phyloP scores from a whole-genome alignment of 1,140 invertebrate genomes.

The Euwallacea similis region DNA sequence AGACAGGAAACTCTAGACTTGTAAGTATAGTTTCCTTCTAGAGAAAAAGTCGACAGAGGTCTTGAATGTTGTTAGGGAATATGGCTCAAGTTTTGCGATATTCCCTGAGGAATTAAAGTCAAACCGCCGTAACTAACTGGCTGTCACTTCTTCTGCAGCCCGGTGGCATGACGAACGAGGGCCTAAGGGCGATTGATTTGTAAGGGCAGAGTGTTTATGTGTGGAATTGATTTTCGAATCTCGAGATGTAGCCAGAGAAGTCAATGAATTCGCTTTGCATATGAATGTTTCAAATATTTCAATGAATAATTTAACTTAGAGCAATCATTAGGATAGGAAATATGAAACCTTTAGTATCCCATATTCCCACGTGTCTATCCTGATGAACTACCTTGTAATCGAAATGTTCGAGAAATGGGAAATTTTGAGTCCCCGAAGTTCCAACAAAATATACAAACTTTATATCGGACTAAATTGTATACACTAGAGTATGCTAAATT shows the following conservation, averaged over 20 bases:
- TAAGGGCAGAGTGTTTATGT: conserved; percentile 18
- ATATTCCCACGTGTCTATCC: too few species aligned
- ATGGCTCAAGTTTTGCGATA: conserved; percentile 31
- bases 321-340: too few species aligned
- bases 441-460: too few species aligned
- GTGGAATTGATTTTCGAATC: conserved; percentile 26
- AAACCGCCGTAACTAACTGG: conserved; percentile 43
- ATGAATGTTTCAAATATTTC: too few species aligned
- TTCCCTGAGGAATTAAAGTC: conserved; percentile 35
- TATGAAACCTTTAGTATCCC: too few species aligned
- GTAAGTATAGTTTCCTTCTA: conserved; percentile 9
- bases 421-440: too few species aligned
- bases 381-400: too few species aligned
- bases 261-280: too few species aligned
- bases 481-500: too few species aligned
- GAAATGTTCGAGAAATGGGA: too few species aligned
- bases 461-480: too few species aligned
- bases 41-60: background rate
- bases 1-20: conserved; percentile 20
- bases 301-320: too few species aligned
- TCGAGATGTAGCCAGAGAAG: background rate
- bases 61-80: conserved; percentile 18
- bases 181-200: conserved; percentile 31
- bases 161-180: conserved; percentile 13
- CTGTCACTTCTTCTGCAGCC: conserved; percentile 36